Conservation (phyloP, 2,888 invertebrate genomes). For the Cephus pulcher region DNA sequence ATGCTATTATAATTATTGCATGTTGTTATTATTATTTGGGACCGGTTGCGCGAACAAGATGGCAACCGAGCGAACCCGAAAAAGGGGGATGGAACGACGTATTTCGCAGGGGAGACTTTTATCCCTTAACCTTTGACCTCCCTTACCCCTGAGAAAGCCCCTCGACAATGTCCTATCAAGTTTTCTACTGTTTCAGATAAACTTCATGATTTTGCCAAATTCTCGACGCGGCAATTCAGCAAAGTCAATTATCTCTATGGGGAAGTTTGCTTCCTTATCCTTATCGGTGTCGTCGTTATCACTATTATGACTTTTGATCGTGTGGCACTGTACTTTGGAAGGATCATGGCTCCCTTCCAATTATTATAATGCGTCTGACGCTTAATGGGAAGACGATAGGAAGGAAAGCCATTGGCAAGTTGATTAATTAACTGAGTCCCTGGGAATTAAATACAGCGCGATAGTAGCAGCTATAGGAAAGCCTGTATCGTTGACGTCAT, state of each 20-base stretch:
- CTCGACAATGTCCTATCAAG: too few relatives aligned
- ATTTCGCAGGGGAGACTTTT: not conserved
- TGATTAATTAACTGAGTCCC: constrained; percentile 23
- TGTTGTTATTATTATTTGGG: not conserved
- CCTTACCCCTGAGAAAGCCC: not conserved
- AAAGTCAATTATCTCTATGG: not conserved
- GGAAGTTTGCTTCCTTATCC: not conserved
- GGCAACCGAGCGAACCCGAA: not conserved
- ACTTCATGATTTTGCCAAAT: not conserved
- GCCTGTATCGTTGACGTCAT: not conserved
- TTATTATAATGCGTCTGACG: not conserved
- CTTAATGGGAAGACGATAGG: constrained; percentile 7
- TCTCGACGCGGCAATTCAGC: not conserved
- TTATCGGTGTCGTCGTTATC: not conserved
- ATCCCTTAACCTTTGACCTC: not conserved
- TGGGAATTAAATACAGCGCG: constrained; percentile 14
- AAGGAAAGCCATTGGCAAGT: constrained; percentile 6
- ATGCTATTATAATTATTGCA: not conserved
- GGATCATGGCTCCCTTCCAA: not conserved
- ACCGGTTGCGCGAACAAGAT: not conserved
- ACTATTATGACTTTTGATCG: not conserved
- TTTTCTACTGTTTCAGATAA: too few relatives aligned
- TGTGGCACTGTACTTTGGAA: not conserved
- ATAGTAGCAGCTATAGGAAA: not conserved
- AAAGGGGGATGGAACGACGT: not conserved